These are phyloP conservation scores for Drosophila conformis DNA, from an alignment of 2,888 invertebrate species.

Conservation along the genomic window DNA sequence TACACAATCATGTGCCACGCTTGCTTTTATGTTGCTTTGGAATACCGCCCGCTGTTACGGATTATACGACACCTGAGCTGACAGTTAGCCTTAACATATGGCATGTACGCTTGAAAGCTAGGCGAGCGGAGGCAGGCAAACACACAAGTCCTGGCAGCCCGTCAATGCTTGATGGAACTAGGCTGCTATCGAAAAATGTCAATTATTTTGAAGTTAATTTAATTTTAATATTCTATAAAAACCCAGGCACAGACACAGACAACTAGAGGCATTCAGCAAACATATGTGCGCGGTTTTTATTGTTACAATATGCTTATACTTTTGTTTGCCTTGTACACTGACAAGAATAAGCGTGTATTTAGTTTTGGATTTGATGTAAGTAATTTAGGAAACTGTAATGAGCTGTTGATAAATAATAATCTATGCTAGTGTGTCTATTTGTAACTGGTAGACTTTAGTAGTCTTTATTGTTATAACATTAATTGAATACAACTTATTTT, in stretches of 20 bases:
- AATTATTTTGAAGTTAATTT: neutral
- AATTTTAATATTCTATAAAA: neutral
- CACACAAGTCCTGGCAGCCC: neutral
- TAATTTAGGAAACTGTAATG: neutral
- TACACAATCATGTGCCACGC: neutral
- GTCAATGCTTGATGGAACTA: neutral
- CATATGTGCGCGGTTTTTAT: constrained; percentile 12
- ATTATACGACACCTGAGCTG: neutral
- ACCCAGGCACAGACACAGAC: neutral
- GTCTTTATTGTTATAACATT: neutral
- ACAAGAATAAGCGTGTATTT: neutral
- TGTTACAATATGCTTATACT: constrained; percentile 4
- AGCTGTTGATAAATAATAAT: neutral
- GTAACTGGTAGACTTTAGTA: neutral
- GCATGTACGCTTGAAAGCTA: neutral
- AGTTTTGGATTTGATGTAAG: neutral
- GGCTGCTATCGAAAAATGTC: neutral
- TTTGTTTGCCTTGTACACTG: constrained; percentile 10
- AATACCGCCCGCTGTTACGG: neutral
- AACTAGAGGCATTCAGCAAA: neutral
- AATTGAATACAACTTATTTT: neutral
- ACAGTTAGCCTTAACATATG: neutral
- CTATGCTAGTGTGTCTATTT: neutral
- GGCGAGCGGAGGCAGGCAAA: neutral
- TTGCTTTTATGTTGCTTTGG: neutral